Evolutionary conservation across 2,888 invertebrate genomes (phyloP).

Genomic region (Diogma glabrata): DNA sequence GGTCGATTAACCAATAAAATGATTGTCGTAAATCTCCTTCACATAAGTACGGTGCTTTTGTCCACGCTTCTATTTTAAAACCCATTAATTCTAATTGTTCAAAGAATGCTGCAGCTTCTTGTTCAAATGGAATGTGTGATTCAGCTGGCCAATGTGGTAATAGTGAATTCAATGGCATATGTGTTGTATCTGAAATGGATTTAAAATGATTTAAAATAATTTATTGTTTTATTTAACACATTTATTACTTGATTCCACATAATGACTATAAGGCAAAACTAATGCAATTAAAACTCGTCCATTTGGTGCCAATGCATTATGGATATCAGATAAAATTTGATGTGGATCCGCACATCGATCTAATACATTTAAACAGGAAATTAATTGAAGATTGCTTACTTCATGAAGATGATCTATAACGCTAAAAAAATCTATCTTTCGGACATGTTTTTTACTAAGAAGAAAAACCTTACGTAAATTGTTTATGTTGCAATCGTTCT

Average conservation of each 20-base stretch:
- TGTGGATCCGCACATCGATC: constrained; percentile 85
- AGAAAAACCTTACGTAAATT: constrained; percentile 54
- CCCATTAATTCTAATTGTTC: constrained; percentile 44
- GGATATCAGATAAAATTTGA: constrained; percentile 64
- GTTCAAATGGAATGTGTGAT: constrained; percentile 56
- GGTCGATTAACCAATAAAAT: constrained; percentile 86
- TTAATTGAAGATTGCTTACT: constrained; percentile 30
- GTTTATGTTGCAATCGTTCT: constrained; percentile 59
- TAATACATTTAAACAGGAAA: constrained; percentile 74
- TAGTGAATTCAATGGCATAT: constrained; percentile 39
- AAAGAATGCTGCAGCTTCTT: constrained; percentile 67
- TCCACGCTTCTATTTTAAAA: constrained; percentile 72
- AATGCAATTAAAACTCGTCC: constrained; percentile 77
- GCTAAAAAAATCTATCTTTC: constrained; percentile 20
- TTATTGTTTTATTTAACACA: neutral
- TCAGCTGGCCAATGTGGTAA: constrained; percentile 49
- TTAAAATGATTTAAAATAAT: constrained; percentile 6
- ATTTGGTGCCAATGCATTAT: constrained; percentile 53
- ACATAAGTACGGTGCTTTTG: constrained; percentile 88
- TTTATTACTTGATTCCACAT: constrained; percentile 71
- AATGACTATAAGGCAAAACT: constrained; percentile 88
- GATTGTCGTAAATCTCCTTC: constrained; percentile 90
- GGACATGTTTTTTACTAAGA: constrained; percentile 7
- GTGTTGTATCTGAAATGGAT: constrained; percentile 43
- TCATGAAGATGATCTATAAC: constrained; percentile 31